Conservation (phyloP, 2,113 vertebrate species). For the Montifringilla adamsi region DNA sequence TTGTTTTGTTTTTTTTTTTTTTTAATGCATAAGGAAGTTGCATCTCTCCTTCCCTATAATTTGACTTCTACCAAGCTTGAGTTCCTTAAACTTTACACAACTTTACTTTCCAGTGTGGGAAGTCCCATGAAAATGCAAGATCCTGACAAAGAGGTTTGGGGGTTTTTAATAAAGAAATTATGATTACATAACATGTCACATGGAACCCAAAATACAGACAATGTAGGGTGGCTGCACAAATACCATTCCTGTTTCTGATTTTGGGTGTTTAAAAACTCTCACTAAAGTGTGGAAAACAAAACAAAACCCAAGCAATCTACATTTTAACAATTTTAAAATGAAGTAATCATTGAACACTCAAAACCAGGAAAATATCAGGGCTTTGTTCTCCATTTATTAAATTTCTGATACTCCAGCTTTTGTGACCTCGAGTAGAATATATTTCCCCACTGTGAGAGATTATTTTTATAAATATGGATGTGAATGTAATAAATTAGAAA, state of each 20-base stretch:
- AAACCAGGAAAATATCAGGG: not conserved
- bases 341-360: not conserved
- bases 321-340: not conserved
- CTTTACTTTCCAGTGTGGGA: not conserved
- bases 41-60: not conserved
- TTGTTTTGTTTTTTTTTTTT: not conserved
- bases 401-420: not conserved
- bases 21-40: not conserved
- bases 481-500: not conserved
- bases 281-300: not conserved
- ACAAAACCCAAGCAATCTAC: not conserved
- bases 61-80: not conserved
- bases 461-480: not conserved
- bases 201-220: not conserved
- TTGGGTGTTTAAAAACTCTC: not conserved
- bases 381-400: not conserved
- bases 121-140: not conserved
- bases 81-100: not conserved
- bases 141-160: not conserved
- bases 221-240: not conserved
- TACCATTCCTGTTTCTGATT: not conserved
- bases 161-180: not conserved
- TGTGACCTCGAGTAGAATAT: not conserved
- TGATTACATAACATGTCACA: not conserved
- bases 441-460: not conserved